Percentiles rank a stretch among this genome's conserved stretches.
Evolutionary conservation across 2,113 vertebrate species (phyloP).

Genomic region (Pholis gunnellus): DNA sequence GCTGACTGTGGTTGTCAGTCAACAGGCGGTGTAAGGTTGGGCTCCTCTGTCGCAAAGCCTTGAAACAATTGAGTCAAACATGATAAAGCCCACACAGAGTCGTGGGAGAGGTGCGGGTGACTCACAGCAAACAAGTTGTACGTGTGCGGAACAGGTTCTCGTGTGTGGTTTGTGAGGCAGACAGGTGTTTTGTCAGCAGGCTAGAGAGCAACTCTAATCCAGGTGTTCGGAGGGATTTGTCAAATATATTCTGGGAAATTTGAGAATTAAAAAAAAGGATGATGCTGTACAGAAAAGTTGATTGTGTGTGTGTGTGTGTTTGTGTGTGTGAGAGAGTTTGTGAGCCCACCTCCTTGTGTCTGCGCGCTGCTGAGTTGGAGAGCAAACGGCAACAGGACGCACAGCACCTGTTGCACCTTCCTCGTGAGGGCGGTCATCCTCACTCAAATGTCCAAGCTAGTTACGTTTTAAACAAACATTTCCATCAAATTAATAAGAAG

Average conservation of each 20-base stretch:
- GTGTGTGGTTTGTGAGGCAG: constrained; percentile 21
- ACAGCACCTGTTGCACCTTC: constrained; percentile 63
- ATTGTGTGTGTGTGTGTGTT: not conserved
- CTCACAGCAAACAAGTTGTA: constrained; percentile 73
- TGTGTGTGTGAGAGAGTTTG: constrained; percentile 8
- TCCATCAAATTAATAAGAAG: not conserved
- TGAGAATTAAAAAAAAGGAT: constrained; percentile 1
- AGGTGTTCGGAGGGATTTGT: constrained; percentile 10
- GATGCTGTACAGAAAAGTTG: not conserved
- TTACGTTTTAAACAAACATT: constrained; percentile 10
- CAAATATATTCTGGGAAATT: not conserved
- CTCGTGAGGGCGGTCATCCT: constrained; percentile 49
- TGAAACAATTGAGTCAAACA: constrained; percentile 68
- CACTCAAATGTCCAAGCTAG: constrained; percentile 6
- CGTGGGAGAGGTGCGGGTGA: constrained; percentile 73
- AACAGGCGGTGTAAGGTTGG: constrained; percentile 46
- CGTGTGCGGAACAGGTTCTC: constrained; percentile 75
- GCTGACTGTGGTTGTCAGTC: constrained; percentile 8
- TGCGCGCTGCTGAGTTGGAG: constrained; percentile 65
- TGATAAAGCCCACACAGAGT: constrained; percentile 40
- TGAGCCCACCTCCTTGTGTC: constrained; percentile 72
- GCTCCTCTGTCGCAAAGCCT: constrained; percentile 56
- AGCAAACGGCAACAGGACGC: constrained; percentile 65
- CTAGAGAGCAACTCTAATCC: not conserved
- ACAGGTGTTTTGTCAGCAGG: constrained; percentile 44